phyloP scores from a whole-genome alignment of 2,797 vertebrate species.

The Sebastes oblongus region DNA sequence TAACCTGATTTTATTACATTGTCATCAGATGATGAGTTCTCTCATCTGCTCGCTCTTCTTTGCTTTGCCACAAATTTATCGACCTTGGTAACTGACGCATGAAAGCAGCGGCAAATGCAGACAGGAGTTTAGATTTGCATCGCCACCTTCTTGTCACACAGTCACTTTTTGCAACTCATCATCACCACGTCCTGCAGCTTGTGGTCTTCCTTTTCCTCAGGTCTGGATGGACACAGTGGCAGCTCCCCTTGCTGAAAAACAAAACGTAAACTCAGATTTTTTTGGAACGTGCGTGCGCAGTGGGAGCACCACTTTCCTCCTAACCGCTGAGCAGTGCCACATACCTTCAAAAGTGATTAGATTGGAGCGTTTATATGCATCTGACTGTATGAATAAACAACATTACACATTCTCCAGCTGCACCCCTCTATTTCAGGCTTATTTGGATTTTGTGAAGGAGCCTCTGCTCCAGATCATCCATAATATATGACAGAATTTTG shows the following conservation, averaged over 20 bases:
- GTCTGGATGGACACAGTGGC: neutral
- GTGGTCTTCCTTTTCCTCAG: neutral
- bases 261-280: neutral
- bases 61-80: constrained; percentile 62
- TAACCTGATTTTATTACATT: constrained; percentile 81
- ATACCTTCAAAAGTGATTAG: constrained; percentile 45
- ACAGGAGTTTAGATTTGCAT: constrained; percentile 43
- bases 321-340: constrained; percentile 11
- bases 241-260: constrained; percentile 9
- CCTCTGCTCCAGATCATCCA: constrained; percentile 66
- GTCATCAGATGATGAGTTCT: constrained; percentile 80
- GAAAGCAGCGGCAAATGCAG: constrained; percentile 46
- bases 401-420: constrained; percentile 62
- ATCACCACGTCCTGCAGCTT: neutral
- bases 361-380: constrained; percentile 45
- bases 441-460: constrained; percentile 68
- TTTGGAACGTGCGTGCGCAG: neutral
- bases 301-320: neutral
- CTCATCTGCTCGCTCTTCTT: constrained; percentile 63
- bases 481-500: constrained; percentile 74
- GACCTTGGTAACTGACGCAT: constrained; percentile 56
- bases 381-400: constrained; percentile 64
- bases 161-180: constrained; percentile 26
- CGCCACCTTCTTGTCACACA: constrained; percentile 7
- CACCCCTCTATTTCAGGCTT: constrained; percentile 44